Base-by-base conservation (phyloP, 1,140 invertebrate genomes). In the Drosophila busckii region DNA sequence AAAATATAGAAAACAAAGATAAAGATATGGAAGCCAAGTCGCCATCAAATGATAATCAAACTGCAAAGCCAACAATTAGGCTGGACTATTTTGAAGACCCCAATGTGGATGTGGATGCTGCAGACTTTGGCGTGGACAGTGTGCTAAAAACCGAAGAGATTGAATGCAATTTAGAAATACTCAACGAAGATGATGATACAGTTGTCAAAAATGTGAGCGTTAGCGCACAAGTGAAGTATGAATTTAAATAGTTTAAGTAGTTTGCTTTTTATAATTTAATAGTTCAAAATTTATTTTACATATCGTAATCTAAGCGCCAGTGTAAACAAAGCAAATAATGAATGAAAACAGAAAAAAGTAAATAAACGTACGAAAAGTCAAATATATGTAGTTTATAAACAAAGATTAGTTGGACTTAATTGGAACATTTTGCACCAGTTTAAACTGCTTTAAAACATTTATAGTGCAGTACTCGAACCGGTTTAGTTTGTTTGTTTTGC, bases 151-250 rank as follows among this genome's bases (percentile, higher is more conserved):
- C 71, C 4, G 56, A 73, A 3, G 12, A 85, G 31, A 73, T 85
- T n/a, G 54, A 78, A 15, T 85, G 75, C 15, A 73, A 67, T 31
- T 42, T 85, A 23, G 70, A 85, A 17, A 67, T 85, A 9, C 22
- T 85, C 1, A 66, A 35, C 45, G 70, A 78, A 2, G 61, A 69
- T 25, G 73, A 60, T 9, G 64, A 70, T 34, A 29, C 65, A 15
- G 54, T 85, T 0, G 37, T 85, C 4, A 41, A 85, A 3, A 61
- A 84, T 16, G 44, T 85, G 2, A 63, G 58, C n/a, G 76, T 85
- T 2, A 68, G 37, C 16, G 76, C 76, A 8, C 48, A 84, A 17
- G 46, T 83, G 4, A 64, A 71, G 20, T 82, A 56, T 31, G 54
- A 67, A 20, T 50, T 59, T 20, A 34, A 65, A 25, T 48, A 52